These are phyloP conservation scores for Timema podura DNA, from an alignment of 2,888 invertebrate species.

Conservation along the genomic window DNA sequence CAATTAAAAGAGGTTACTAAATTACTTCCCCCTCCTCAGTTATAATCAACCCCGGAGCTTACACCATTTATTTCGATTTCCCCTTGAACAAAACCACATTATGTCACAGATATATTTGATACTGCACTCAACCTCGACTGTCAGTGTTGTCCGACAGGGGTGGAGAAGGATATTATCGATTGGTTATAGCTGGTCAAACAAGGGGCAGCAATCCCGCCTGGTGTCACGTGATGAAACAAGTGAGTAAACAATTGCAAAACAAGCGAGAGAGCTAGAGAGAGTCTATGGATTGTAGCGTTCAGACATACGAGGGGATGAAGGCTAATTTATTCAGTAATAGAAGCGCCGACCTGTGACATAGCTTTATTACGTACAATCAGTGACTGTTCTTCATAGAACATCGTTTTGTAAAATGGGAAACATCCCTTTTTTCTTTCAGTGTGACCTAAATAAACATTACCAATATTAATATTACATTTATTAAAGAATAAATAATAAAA, in stretches of 20 bases:
- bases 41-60: too few relatives aligned
- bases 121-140: constrained; percentile 22
- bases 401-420: too few relatives aligned
- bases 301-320: constrained; percentile 20
- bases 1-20: too few relatives aligned
- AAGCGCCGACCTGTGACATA: constrained; percentile 31
- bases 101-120: constrained; percentile 24
- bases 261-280: constrained; percentile 19
- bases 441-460: too few relatives aligned
- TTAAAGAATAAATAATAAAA: too few relatives aligned
- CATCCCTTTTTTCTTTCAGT: too few relatives aligned
- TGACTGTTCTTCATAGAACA: too few relatives aligned
- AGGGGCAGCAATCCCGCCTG: too few relatives aligned
- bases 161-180: constrained; percentile 22
- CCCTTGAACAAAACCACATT: constrained; percentile 23
- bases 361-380: constrained; percentile 30
- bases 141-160: constrained; percentile 18
- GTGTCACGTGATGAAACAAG: constrained; percentile 25
- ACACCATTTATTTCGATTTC: too few relatives aligned
- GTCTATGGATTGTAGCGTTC: constrained; percentile 13
- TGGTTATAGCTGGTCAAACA: constrained; percentile 22
- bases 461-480: too few relatives aligned
- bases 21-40: too few relatives aligned
- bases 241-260: constrained; percentile 23
- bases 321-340: constrained; percentile 31